Evolutionary conservation across 1,140 invertebrate species (phyloP).

Genomic region (Neodiprion virginianus): DNA sequence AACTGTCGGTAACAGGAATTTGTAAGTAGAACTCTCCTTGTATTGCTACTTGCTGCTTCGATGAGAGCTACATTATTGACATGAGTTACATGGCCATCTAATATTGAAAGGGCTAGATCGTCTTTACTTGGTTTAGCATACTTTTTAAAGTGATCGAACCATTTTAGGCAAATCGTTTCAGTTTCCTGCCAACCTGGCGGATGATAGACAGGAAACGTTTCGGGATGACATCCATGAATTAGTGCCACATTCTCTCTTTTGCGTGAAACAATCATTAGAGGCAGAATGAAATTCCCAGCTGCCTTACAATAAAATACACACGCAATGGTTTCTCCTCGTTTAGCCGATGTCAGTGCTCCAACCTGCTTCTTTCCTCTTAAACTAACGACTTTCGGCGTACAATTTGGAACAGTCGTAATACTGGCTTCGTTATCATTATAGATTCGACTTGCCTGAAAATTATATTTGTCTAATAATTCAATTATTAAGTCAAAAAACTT

Average conservation of each 20-base stretch:
- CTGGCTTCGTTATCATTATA: slow-evolving; percentile 47
- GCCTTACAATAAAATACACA: slow-evolving; percentile 44
- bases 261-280: slow-evolving; percentile 37
- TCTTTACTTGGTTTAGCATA: slow-evolving; percentile 31
- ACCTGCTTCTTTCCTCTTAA: slow-evolving; percentile 45
- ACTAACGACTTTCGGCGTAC: slow-evolving; percentile 39
- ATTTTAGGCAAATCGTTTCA: slow-evolving; percentile 36
- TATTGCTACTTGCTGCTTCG: slow-evolving; percentile 31
- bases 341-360: slow-evolving; percentile 35
- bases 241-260: slow-evolving; percentile 35
- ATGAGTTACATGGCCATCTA: slow-evolving; percentile 21
- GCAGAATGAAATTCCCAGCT: slow-evolving; percentile 43
- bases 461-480: slow-evolving; percentile 28
- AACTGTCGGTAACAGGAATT: no score
- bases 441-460: slow-evolving; percentile 34
- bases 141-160: slow-evolving; percentile 34
- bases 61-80: slow-evolving; percentile 18
- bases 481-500: slow-evolving; percentile 45
- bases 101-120: slow-evolving; percentile 29
- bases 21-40: no score
- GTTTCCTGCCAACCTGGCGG: slow-evolving; percentile 38
- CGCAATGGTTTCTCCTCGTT: slow-evolving; percentile 44
- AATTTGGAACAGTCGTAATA: slow-evolving; percentile 36
- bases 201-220: slow-evolving; percentile 32
- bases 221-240: slow-evolving; percentile 36